Conservation (phyloP, 2,797 vertebrate genomes). For the Hydrocynus forskahlii region DNA sequence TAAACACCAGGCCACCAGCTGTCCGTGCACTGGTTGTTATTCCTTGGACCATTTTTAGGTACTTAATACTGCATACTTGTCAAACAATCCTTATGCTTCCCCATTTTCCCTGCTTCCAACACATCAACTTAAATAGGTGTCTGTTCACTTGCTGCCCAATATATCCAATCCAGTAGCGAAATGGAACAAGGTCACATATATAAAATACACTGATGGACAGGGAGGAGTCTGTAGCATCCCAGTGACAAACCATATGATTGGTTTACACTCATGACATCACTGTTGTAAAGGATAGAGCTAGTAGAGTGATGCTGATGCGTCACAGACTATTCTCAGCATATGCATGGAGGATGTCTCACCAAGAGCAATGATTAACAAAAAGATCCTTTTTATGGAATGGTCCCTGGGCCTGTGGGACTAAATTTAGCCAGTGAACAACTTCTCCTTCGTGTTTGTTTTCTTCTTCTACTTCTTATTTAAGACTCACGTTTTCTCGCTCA, state of each 20-base stretch:
- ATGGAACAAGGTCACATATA: no score
- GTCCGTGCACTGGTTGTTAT: no score
- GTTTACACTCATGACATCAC: slow-evolving; percentile 5
- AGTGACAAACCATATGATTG: not conserved
- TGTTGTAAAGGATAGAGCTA: not conserved
- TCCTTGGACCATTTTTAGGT: no score
- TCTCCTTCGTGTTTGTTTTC: not conserved
- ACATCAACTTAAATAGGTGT: no score
- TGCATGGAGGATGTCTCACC: not conserved
- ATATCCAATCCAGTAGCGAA: no score
- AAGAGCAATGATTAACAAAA: slow-evolving; percentile 4
- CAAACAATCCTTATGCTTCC: no score
- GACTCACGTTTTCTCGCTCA: not conserved
- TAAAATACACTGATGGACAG: not conserved
- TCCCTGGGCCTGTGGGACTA: not conserved
- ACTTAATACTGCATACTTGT: no score
- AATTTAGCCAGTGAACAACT: not conserved
- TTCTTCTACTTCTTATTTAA: not conserved
- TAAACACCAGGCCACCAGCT: no score
- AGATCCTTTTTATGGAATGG: slow-evolving; percentile 5
- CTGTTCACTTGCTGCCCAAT: no score
- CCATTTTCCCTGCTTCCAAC: no score
- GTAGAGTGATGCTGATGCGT: not conserved
- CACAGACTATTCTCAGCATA: slow-evolving; percentile 6
- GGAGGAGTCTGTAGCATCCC: not conserved